A percentile compares a stretch with the other conserved stretches of the same genome.
Conservation (phyloP, 2,888 invertebrate genomes). For the Parnassius glacialis region DNA sequence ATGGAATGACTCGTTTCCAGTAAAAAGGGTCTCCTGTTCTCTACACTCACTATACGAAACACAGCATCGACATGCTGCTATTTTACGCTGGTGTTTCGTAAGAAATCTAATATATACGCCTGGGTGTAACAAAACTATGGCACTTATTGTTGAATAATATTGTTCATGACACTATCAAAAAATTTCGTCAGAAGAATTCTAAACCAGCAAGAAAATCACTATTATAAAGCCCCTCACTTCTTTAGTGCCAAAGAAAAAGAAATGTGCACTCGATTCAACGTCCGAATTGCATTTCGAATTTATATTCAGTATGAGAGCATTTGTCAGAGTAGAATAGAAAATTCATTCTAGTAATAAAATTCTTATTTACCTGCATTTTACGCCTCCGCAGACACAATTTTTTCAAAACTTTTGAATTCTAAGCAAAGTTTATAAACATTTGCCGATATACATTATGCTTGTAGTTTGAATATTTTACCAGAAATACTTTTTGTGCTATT, state of each 20-base stretch:
- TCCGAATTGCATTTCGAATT: conserved; percentile 27
- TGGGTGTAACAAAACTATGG: too few species aligned
- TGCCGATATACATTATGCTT: conserved; percentile 7
- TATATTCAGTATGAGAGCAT: conserved; percentile 27
- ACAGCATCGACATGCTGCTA: too few species aligned
- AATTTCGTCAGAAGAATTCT: too few species aligned
- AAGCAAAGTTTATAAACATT: conserved; percentile 16
- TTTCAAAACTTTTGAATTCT: conserved; percentile 24
- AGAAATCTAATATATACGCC: too few species aligned
- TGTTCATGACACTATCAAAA: too few species aligned
- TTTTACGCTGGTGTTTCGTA: too few species aligned
- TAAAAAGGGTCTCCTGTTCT: too few species aligned
- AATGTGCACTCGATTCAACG: conserved; percentile 25
- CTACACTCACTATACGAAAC: too few species aligned
- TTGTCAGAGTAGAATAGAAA: conserved; percentile 28
- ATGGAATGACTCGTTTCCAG: too few species aligned
- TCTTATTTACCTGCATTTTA: conserved; percentile 28
- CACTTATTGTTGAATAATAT: too few species aligned
- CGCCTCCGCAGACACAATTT: conserved; percentile 22
- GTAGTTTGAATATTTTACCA: conserved; percentile 16
- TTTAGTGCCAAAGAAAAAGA: conserved; percentile 23
- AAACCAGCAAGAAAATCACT: conserved; percentile 8
- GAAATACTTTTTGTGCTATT: not conserved
- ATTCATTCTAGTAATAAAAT: conserved; percentile 28
- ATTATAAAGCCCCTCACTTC: conserved; percentile 21